Evolutionary conservation across 1,140 invertebrate species (phyloP), one percentile per base, ranked within the genome.

Genomic region (Nephila pilipes): DNA sequence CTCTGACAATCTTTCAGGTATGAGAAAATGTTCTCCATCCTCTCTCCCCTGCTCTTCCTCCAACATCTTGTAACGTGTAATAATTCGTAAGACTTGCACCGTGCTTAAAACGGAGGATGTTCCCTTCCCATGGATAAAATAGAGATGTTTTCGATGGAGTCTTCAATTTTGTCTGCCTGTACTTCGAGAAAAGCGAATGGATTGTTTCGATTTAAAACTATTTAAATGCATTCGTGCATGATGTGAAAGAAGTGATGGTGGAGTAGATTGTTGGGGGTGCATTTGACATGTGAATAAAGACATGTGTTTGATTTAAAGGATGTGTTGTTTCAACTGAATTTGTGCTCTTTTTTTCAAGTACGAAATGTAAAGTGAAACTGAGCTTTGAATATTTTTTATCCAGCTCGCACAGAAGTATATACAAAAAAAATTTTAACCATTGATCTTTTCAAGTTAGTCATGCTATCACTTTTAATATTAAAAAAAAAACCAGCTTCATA

Each of bases 1-100:
- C 80, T 25, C 80, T 54, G 80, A 54, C 80, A 83, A n/a, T 83
- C 38, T 55, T 54, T 83, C 16, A 83, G 80, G 38, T 83, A 46
- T 54, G 46, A 46, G 46, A 46, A 46, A 46, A 46, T 46, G 38
- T 25, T 54, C 46, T 55, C 80, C 80, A 54, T 83, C 46, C n/a
- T 55, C 38, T 54, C 29, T 54, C 38, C 6, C n/a, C 54, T 18
- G 20, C 25, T 18, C 1, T 83, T 20, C 38, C n/a, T 65, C 63
- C 63, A 65, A 10, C n/a, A 12, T 65, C 63, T 65, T 65, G 14
- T 29, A 25, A n/a, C n/a, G n/a, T 29, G 63, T 25, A 65, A 65
- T 46, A 46, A 46, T 46, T 46, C 46, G 46, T 46, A 46, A 46
- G 46, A 10, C 12, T 25, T 65, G 63, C n/a, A n/a, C 63, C 25